Evolutionary conservation across 2,888 invertebrate species (phyloP), one percentile per base, ranked within the genome.

Genomic region (Diachrysia chrysitis): DNA sequence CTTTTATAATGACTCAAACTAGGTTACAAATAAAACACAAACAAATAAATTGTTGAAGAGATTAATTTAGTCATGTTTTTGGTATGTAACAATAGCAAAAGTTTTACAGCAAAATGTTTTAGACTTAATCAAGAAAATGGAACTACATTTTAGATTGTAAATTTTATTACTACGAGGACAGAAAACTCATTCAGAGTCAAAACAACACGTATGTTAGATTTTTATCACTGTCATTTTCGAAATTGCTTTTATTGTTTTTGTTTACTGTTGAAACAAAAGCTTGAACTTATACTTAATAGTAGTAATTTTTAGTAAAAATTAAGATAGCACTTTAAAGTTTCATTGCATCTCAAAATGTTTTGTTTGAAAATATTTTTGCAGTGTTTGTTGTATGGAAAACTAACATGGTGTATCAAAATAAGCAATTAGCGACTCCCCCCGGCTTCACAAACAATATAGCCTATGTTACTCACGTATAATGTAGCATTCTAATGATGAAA

Each of bases 231-330:
- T 42, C 42, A 42, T 42, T 42, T 42, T 42, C 42, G 42, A 42
- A 42, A 42, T 42, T 42, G 42, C 42, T 42, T 42, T 42, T n/a
- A 42, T n/a, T 42, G 42, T 42, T 42, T 42, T 42, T n/a, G 42
- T 42, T 6, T 6, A n/a, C 42, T n/a, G n/a, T 42, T 42, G 4
- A n/a, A n/a, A 6, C n/a, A n/a, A n/a, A n/a, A 42, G 0, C 42
- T 42, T n/a, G n/a, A n/a, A n/a, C 7, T 6, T 5, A 42, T n/a
- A 42, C 7, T 42, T 42, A n/a, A n/a, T 42, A n/a, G 42, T 42
- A 5, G n/a, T 42, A n/a, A 6, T n/a, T n/a, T 7, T 42, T 42
- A n/a, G n/a, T n/a, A 42, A n/a, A 42, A 42, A 0, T 10, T 1
- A 1, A 37, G 16, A 37, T 0, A 14, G 16, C 1, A 35, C 12